Percentiles rank a stretch among this genome's conserved stretches.
Conservation (phyloP, 2,113 vertebrate genomes). For the Meleagris gallopavo region DNA sequence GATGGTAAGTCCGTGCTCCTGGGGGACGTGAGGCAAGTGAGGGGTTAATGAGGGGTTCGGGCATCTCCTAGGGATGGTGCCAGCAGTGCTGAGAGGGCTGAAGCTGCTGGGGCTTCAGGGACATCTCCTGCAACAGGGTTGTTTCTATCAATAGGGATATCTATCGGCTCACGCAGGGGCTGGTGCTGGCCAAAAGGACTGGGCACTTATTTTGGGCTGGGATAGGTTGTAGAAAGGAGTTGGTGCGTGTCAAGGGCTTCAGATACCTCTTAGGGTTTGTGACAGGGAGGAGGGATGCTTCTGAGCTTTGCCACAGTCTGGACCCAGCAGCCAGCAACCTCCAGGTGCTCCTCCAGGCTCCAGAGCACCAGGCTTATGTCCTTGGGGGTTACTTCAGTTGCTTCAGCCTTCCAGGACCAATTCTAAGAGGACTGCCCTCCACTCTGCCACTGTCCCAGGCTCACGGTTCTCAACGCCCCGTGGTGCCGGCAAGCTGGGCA, state of each 20-base stretch:
- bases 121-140: neutral
- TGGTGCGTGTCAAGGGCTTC: accelerated
- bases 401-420: neutral
- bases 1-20: constrained; percentile 81
- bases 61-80: neutral
- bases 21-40: neutral
- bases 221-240: neutral
- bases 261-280: neutral
- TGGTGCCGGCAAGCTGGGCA: constrained; percentile 89
- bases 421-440: neutral
- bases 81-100: neutral
- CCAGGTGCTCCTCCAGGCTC: neutral
- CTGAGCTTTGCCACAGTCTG: neutral
- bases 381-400: neutral
- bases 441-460: constrained; percentile 68
- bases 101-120: neutral
- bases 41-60: neutral
- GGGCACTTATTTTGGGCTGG: neutral
- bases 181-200: neutral
- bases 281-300: neutral
- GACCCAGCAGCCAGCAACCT: neutral
- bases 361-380: neutral
- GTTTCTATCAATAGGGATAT: neutral
- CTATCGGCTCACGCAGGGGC: neutral
- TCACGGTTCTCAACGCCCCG: constrained; percentile 91